A percentile compares a stretch with the other conserved stretches of the same genome.
Evolutionary conservation across 1,140 invertebrate genomes (phyloP).

Genomic region (Papilio glaucus): DNA sequence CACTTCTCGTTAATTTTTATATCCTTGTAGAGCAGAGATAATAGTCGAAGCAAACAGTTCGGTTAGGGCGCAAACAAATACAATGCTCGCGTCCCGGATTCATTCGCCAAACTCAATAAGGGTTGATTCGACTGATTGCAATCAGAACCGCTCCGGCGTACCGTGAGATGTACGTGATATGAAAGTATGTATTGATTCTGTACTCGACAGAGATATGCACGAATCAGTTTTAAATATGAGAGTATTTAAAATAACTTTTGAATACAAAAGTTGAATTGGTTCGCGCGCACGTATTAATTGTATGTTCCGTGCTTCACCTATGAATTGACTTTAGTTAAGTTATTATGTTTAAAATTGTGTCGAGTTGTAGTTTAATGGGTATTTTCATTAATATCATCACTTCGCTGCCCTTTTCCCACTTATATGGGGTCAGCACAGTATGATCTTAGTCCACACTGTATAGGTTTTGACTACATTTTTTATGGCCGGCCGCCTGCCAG

Average conservation of each 20-base stretch:
- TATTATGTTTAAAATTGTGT: neutral
- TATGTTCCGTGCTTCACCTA: neutral
- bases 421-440: too few species aligned
- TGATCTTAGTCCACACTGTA: too few species aligned
- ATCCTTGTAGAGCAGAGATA: slow-evolving; percentile 43
- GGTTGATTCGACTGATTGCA: slow-evolving; percentile 62
- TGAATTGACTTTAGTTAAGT: neutral
- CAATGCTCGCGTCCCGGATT: slow-evolving; percentile 39
- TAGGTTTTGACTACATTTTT: too few species aligned
- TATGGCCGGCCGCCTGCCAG: too few species aligned
- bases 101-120: slow-evolving; percentile 59
- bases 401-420: too few species aligned
- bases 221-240: slow-evolving; percentile 24
- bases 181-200: slow-evolving; percentile 37
- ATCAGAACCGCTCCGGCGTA: slow-evolving; percentile 50
- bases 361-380: neutral
- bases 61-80: slow-evolving; percentile 55
- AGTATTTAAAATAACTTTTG: neutral
- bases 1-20: slow-evolving; percentile 26
- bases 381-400: too few species aligned
- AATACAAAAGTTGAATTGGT: neutral
- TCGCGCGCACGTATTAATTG: slow-evolving; percentile 13
- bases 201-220: neutral
- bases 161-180: slow-evolving; percentile 44
- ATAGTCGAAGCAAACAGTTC: slow-evolving; percentile 56